Percentiles rank a stretch among this genome's conserved stretches.
These are phyloP conservation scores for Protophormia terraenovae DNA, from an alignment of 2,888 invertebrate genomes.

Conservation along the genomic window DNA sequence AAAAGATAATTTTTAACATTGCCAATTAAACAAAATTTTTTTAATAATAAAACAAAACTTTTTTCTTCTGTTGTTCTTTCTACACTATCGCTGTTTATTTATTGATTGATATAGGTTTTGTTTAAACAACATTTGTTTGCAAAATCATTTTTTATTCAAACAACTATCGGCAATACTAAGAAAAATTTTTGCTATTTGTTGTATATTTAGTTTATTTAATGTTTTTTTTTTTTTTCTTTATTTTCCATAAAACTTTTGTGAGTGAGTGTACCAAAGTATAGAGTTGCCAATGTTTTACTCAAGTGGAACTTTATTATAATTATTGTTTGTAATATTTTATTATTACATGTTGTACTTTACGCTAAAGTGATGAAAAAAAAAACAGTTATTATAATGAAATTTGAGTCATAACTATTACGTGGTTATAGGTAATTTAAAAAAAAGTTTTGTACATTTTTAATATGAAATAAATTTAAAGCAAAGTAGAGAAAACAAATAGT, in stretches of 20 bases:
- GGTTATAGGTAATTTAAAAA: conserved; percentile 27
- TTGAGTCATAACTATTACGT: conserved; percentile 23
- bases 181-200: too few species aligned
- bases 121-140: conserved; percentile 34
- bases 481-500: neutral
- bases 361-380: conserved; percentile 41
- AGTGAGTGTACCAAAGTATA: neutral
- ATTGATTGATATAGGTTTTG: neutral
- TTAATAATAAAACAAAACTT: neutral
- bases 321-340: conserved; percentile 33
- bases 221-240: neutral
- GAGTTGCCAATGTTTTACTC: conserved; percentile 48
- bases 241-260: neutral
- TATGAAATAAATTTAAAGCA: neutral
- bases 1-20: neutral
- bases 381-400: too few species aligned
- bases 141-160: conserved; percentile 31
- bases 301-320: conserved; percentile 51
- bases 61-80: neutral
- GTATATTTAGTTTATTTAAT: neutral
- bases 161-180: neutral
- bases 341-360: conserved; percentile 58
- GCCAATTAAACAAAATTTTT: neutral
- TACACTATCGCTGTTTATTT: neutral
- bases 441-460: neutral